phyloP scores from a whole-genome alignment of 1,140 invertebrate species.

The Melitaea cinxia region DNA sequence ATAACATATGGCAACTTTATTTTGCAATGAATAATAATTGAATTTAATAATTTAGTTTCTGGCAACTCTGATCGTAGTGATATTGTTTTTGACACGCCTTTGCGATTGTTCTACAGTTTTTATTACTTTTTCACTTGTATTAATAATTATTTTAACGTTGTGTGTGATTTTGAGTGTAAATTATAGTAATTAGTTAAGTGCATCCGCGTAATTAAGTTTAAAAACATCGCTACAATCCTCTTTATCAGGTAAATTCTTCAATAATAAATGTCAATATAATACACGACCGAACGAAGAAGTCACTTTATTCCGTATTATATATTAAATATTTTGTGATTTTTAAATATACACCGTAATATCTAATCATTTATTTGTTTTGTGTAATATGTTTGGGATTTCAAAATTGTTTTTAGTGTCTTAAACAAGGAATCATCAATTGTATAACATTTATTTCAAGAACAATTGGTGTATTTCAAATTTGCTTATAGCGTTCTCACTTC shows the following conservation, averaged over 20 bases:
- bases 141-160: constrained; percentile 23
- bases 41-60: constrained; percentile 5
- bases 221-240: not conserved
- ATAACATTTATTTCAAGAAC: no score
- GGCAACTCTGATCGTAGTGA: constrained; percentile 28
- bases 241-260: constrained; percentile 34
- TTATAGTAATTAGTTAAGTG: constrained; percentile 6
- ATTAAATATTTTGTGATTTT: constrained; percentile 10
- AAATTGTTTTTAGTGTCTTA: not conserved
- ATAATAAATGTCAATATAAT: constrained; percentile 39
- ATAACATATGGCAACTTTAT: not conserved
- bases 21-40: not conserved
- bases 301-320: not conserved
- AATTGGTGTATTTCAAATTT: not conserved
- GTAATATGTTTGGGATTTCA: constrained; percentile 3
- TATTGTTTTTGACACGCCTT: constrained; percentile 51
- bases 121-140: constrained; percentile 19
- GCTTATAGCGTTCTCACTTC: no score
- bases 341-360: not conserved
- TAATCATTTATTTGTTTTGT: not conserved
- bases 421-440: no score
- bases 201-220: constrained; percentile 2
- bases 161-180: constrained; percentile 36
- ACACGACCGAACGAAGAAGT: constrained; percentile 25
- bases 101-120: constrained; percentile 28